Evolutionary conservation across 2,797 vertebrate genomes (phyloP).

Genomic region (Nannoperca obscura): DNA sequence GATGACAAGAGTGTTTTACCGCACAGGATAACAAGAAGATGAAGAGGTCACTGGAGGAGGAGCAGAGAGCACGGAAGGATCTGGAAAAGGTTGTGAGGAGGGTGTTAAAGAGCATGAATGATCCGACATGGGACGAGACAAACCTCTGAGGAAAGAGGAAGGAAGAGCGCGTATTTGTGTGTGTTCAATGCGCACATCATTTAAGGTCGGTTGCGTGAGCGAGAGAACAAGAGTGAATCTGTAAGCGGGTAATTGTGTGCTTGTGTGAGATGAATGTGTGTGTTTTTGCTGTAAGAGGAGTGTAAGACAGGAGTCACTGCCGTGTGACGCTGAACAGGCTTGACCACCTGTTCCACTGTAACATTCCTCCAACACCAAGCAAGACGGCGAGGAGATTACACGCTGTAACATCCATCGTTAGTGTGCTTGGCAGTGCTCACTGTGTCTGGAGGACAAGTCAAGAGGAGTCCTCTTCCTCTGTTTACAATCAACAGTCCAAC

Average conservation of each 20-base stretch:
- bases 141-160: constrained; percentile 88
- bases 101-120: constrained; percentile 95
- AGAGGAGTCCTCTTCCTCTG: constrained; percentile 40
- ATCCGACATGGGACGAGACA: constrained; percentile 98
- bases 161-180: constrained; percentile 5
- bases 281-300: constrained; percentile 15
- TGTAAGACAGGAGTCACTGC: constrained; percentile 33
- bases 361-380: constrained; percentile 58
- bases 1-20: constrained; percentile 11
- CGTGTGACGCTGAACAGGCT: constrained; percentile 26
- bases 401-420: constrained; percentile 11
- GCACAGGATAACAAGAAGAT: constrained; percentile 97
- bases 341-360: constrained; percentile 11
- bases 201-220: constrained; percentile 28
- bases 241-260: constrained; percentile 41
- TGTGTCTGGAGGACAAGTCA: constrained; percentile 14
- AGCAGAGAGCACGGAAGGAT: constrained; percentile 95
- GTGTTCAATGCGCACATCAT: too few relatives aligned
- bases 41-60: constrained; percentile 96
- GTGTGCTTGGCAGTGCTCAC: constrained; percentile 5
- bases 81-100: constrained; percentile 95
- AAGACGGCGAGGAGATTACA: constrained; percentile 20
- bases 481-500: constrained; percentile 59
- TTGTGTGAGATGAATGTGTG: constrained; percentile 17
- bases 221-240: constrained; percentile 54